These are phyloP conservation scores for Siniperca chuatsi DNA, from an alignment of 2,113 vertebrate species.

Conservation along the genomic window DNA sequence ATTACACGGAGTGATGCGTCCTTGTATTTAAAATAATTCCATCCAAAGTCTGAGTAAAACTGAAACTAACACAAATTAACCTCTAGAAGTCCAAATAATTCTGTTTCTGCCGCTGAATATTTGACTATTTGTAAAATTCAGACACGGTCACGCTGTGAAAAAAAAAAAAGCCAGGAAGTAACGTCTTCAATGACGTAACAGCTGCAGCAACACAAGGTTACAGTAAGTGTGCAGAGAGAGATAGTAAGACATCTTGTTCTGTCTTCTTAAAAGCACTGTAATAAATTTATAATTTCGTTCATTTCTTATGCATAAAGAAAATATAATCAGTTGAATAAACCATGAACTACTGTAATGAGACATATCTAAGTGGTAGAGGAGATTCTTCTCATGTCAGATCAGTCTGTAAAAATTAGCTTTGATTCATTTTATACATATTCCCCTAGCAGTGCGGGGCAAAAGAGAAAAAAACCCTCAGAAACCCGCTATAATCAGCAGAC, in stretches of 20 bases:
- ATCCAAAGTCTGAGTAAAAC: background rate
- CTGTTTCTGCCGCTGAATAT: no score
- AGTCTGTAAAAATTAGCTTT: background rate
- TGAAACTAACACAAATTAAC: no score
- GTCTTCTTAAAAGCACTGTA: background rate
- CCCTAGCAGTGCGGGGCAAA: no score
- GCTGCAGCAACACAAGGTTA: background rate
- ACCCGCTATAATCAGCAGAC: background rate
- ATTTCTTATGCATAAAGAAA: constrained; percentile 32
- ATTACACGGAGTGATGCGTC: background rate
- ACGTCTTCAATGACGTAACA: background rate
- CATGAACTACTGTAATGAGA: constrained; percentile 37
- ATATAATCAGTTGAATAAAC: constrained; percentile 33
- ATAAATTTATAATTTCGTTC: constrained; percentile 12
- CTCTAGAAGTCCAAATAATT: no score
- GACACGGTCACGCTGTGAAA: no score
- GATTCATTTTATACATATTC: background rate
- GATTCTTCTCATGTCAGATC: constrained; percentile 1
- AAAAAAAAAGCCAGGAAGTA: no score
- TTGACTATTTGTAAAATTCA: no score
- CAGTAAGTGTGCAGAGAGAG: background rate
- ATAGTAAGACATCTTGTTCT: constrained; percentile 17
- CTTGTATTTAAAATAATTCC: background rate
- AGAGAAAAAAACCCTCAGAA: background rate
- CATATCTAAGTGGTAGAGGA: background rate